Conservation (phyloP, 2,797 vertebrate genomes). For the Paguma larvata region DNA sequence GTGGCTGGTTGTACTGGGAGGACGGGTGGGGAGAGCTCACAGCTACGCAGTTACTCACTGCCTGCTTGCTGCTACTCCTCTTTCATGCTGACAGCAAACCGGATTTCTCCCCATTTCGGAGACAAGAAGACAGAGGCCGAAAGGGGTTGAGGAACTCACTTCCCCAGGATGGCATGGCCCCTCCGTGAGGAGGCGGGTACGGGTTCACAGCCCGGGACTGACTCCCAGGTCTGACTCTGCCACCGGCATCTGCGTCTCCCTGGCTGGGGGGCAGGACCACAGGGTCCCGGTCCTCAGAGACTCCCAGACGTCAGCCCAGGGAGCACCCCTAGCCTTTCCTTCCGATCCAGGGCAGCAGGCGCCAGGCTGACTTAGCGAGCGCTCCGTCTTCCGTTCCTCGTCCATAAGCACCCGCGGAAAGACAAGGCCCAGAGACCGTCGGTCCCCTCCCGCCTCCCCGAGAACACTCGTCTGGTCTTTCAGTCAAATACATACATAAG, state of each 20-base stretch:
- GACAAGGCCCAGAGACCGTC: rapidly evolving
- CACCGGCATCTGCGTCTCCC: not conserved
- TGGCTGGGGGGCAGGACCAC: not conserved
- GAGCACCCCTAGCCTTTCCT: not conserved
- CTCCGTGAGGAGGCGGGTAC: rapidly evolving
- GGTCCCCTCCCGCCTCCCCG: not conserved
- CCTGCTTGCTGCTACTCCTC: rapidly evolving
- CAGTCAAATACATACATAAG: not conserved
- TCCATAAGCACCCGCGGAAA: not conserved
- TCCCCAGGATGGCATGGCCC: not conserved
- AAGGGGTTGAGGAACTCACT: not conserved
- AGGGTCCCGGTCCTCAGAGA: not conserved
- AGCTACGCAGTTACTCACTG: not conserved
- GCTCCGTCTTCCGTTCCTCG: not conserved
- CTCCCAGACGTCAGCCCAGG: not conserved
- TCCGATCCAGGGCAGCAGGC: not conserved
- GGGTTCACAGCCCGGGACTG: not conserved
- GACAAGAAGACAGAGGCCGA: not conserved
- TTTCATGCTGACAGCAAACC: not conserved
- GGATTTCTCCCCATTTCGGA: not conserved
- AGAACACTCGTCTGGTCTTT: not conserved
- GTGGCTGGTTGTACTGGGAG: rapidly evolving
- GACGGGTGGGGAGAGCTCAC: rapidly evolving
- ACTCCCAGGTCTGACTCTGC: not conserved
- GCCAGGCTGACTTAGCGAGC: not conserved